Percentiles rank a stretch among this genome's conserved stretches.
Conservation (phyloP, 1,140 invertebrate species). For the Schmidtea mediterranea region DNA sequence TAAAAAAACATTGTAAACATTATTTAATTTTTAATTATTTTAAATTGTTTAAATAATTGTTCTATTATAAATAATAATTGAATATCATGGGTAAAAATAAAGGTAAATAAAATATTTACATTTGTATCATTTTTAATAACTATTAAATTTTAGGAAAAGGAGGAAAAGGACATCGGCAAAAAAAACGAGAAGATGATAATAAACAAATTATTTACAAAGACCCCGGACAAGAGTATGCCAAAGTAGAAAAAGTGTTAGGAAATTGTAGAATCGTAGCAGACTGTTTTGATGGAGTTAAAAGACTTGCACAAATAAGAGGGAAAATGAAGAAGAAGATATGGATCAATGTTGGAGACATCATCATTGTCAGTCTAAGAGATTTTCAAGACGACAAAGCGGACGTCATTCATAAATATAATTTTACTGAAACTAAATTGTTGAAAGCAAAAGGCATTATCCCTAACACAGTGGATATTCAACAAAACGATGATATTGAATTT, state of each 20-base stretch:
- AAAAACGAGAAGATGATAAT: slow-evolving; percentile 96
- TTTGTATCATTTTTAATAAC: too few species aligned
- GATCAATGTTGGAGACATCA: slow-evolving; percentile 95
- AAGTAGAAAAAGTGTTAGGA: slow-evolving; percentile 98
- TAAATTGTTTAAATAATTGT: too few species aligned
- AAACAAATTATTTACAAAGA: slow-evolving; percentile 93
- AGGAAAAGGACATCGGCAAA: slow-evolving; percentile 94
- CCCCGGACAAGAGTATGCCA: slow-evolving; percentile 95
- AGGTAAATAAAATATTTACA: too few species aligned
- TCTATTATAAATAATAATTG: too few species aligned
- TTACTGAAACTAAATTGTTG: slow-evolving; percentile 89
- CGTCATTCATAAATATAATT: slow-evolving; percentile 94
- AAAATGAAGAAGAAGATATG: slow-evolving; percentile 47
- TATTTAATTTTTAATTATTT: too few species aligned
- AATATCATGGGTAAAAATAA: too few species aligned
- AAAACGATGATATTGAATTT: too few species aligned
- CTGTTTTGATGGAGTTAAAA: slow-evolving; percentile 73
- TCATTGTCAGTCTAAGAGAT: slow-evolving; percentile 69
- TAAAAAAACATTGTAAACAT: too few species aligned
- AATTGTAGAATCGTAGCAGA: slow-evolving; percentile 92
- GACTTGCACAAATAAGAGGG: slow-evolving; percentile 93
- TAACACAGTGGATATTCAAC: slow-evolving; percentile 35
- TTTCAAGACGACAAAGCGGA: slow-evolving; percentile 98
- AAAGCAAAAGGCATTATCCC: slow-evolving; percentile 96
- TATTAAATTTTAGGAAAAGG: slow-evolving; percentile 48